Base-by-base conservation (phyloP, 2,797 vertebrate genomes). In the Apogon talboti region DNA sequence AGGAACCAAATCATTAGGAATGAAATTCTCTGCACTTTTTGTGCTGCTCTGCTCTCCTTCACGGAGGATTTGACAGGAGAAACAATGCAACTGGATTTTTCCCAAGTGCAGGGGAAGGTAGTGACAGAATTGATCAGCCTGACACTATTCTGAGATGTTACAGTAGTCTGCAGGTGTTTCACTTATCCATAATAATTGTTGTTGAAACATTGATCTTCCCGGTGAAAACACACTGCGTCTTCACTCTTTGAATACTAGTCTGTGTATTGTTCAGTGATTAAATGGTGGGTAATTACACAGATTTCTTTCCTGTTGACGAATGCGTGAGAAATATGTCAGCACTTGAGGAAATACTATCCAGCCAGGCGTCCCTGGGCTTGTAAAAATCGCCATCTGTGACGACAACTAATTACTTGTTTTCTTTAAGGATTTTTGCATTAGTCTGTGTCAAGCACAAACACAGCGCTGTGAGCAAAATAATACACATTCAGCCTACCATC, bases 381-480 rank as follows among this genome's bases (percentile, higher is more conserved):
- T 59, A 30, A 48, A 28, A 75, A 28, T 64, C 8, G n/a, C 49
- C 10, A 9, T 30, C 46, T 78, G 49, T 72, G 63, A 66, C 18
- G 1, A 64, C 16, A 48, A 61, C 46, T 85, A 72, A 76, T 76
- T 74, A 53, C 61, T 82, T 81, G 70, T 85, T 85, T 73, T 75
- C 54, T 51, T 68, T 45, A 57, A 41, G 54, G 58, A 78, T 83
- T 81, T 86, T 59, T 56, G 57, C 69, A 79, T 82, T 77, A 73
- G 40, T 48, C 45, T 49, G 21, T 2, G 28, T 86, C 12, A 79
- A 82, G 67, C 13, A 66, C 70, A 74, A 79, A 77, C 57, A 83
- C 40, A 38, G 35, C 54, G 61, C 51, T 54, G 14, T 54, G 47
- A 38, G 12, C 14, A 28, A 52, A 64, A 54, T 57, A 66, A 71